Evolutionary conservation across 2,888 invertebrate species (phyloP), one percentile per base, ranked within the genome.

Genomic region (Tachina lurida): DNA sequence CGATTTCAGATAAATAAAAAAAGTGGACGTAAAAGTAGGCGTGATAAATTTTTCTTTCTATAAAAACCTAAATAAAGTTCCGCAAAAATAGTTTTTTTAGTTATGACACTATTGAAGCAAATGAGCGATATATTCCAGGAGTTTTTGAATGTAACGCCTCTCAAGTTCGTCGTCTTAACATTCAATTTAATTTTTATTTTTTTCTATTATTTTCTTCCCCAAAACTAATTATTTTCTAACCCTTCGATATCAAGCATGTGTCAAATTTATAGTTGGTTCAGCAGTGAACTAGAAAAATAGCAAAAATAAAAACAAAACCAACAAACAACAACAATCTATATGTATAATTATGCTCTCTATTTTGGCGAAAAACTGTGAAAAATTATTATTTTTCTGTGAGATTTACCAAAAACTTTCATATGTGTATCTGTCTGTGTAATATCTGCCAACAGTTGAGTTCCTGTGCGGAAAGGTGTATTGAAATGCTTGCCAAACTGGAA

Each of bases 161-260:
- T 45, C 0, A 17, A 78, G 54, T 62, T 65, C 65, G 56, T 39
- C 4, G 2, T 31, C 13, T 63, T 19, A 19, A 5, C 10, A 17
- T 3, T 0, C 4, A n/a, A 7, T 19, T 39, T 8, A 31, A 10
- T 43, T 52, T 22, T 19, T 3, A 45, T 62, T 62, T 10, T 39
- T 10, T 19, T n/a, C 1, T 13, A n/a, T 52, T 47, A 4, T 31
- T 31, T 31, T 31, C 31, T 31, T 10, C 43, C 10, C 12, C 62
- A 19, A 45, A 12, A 49, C 7, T 52, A 77, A 39, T 31, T 60
- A 12, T 39, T 1, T 41, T 71, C 39, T 19, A 71, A 73, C 41
- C 47, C 47, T 45, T 65, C 58, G 54, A 65, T 77, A 85, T 78
- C 74, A 52, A 82, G 43, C 62, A 70, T 85, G 74, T 82, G 82